Evolutionary conservation across 1,140 invertebrate species (phyloP).

Genomic region (Drosophila rhopaloa): DNA sequence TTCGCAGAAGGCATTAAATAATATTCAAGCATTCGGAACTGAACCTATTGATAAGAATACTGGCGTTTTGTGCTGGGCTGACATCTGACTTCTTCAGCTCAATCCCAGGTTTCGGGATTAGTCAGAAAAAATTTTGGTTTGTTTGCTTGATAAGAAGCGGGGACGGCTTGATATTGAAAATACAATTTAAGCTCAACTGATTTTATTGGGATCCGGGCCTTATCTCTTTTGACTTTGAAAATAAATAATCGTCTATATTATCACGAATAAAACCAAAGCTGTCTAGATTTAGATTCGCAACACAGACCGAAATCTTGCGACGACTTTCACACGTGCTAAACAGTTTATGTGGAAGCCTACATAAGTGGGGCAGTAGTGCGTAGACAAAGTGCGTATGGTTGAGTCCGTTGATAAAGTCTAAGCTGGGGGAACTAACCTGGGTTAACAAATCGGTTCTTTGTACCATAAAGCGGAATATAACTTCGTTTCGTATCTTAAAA

Average conservation of each 20-base stretch:
- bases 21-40: conserved; percentile 30
- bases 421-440: conserved; percentile 59
- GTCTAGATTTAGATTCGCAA: background rate
- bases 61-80: conserved; percentile 7
- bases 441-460: conserved; percentile 22
- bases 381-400: conserved; percentile 58
- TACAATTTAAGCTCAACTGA: conserved; percentile 37
- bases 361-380: conserved; percentile 62
- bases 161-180: conserved; percentile 31
- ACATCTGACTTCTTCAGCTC: conserved; percentile 19
- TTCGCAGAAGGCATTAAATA: conserved; percentile 72
- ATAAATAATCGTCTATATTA: conserved; percentile 15
- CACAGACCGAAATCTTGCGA: background rate
- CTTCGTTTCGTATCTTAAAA: too few species aligned
- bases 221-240: conserved; percentile 17
- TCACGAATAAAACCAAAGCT: conserved; percentile 3
- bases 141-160: conserved; percentile 53
- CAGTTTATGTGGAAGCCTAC: background rate
- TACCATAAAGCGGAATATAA: too few species aligned
- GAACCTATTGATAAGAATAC: conserved; percentile 42
- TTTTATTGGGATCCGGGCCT: conserved; percentile 58
- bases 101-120: conserved; percentile 45
- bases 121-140: conserved; percentile 48
- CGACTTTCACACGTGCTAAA: conserved; percentile 28
- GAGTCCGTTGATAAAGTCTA: conserved; percentile 51